phyloP scores from a whole-genome alignment of 2,888 invertebrate genomes.

The Drosophila yooni region DNA sequence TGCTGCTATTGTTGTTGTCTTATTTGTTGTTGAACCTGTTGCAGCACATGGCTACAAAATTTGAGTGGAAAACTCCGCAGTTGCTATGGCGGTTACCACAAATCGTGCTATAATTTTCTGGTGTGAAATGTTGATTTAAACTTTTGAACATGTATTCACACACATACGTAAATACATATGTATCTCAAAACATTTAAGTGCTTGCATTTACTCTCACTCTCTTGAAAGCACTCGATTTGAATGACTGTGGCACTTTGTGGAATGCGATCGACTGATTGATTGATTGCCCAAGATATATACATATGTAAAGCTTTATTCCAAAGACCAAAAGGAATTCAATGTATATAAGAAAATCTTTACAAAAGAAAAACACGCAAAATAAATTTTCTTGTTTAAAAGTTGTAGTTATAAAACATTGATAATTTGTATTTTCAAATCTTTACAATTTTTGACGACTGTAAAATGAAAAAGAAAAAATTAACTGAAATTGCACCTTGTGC shows the following conservation, averaged over 20 bases:
- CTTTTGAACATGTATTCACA: background rate
- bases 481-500: background rate
- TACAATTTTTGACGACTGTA: background rate
- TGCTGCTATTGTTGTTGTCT: slow-evolving; percentile 15
- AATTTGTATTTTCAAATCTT: background rate
- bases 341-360: background rate
- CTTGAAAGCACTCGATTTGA: background rate
- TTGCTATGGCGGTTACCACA: slow-evolving; percentile 17
- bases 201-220: slow-evolving; percentile 7
- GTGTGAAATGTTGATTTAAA: slow-evolving; percentile 18
- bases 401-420: background rate
- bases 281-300: background rate
- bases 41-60: slow-evolving; percentile 59
- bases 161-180: background rate
- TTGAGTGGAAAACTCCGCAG: slow-evolving; percentile 32
- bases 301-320: background rate
- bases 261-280: slow-evolving; percentile 2
- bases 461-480: background rate
- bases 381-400: background rate
- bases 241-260: background rate
- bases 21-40: slow-evolving; percentile 65
- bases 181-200: background rate
- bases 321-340: background rate
- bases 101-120: slow-evolving; percentile 19
- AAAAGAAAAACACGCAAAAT: background rate